Percentiles rank a stretch among this genome's conserved stretches.
These are phyloP conservation scores for Potamarius usumacintae DNA, from an alignment of 2,113 vertebrate species.

Conservation along the genomic window DNA sequence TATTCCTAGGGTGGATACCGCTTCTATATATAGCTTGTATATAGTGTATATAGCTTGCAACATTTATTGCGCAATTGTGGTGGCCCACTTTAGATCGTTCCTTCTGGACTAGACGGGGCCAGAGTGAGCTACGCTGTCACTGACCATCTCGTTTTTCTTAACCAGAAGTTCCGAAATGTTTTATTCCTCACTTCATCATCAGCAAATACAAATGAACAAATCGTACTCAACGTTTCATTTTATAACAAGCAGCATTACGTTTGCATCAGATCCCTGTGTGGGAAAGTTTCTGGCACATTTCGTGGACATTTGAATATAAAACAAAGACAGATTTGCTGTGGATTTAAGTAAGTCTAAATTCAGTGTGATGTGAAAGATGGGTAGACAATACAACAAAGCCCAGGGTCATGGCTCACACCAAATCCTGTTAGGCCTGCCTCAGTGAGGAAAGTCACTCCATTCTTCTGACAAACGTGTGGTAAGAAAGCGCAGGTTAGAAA, in stretches of 20 bases:
- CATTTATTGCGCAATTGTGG: too few species aligned
- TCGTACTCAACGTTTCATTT: not conserved
- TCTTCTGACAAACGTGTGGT: conserved; percentile 44
- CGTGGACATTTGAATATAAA: conserved; percentile 33
- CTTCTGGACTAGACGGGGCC: too few species aligned
- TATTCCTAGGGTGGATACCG: too few species aligned
- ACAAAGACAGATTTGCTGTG: conserved; percentile 36
- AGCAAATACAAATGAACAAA: too few species aligned
- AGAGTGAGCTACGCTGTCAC: too few species aligned
- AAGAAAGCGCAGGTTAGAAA: conserved; percentile 44
- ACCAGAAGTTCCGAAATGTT: too few species aligned
- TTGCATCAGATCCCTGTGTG: conserved; percentile 24
- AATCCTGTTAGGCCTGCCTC: conserved; percentile 54
- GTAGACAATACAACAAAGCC: conserved; percentile 48
- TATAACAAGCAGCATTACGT: not conserved
- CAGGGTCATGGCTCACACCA: conserved; percentile 38
- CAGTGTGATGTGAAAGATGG: conserved; percentile 37
- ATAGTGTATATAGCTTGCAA: too few species aligned
- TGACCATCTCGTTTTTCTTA: too few species aligned
- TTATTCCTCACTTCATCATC: not conserved
- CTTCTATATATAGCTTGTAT: too few species aligned
- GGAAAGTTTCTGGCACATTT: conserved; percentile 19
- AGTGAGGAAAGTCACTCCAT: conserved; percentile 43
- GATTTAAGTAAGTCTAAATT: conserved; percentile 37
- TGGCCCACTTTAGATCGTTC: too few species aligned